These are phyloP conservation scores for Myotis vivesi DNA, from an alignment of 2,797 vertebrate species.

Conservation along the genomic window DNA sequence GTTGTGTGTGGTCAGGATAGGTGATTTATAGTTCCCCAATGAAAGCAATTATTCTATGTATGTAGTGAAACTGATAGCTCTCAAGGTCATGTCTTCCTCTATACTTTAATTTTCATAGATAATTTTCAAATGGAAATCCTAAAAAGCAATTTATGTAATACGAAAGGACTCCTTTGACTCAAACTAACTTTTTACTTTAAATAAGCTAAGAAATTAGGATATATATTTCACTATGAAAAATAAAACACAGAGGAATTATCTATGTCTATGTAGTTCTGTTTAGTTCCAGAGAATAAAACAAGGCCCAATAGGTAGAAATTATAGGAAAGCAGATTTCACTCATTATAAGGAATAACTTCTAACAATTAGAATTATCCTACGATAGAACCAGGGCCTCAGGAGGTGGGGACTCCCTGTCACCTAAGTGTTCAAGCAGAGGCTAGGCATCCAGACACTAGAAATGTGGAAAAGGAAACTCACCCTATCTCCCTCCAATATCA, in stretches of 20 bases:
- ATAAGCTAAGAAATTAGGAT: constrained; percentile 33
- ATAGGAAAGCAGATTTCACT: constrained; percentile 60
- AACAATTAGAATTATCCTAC: constrained; percentile 60
- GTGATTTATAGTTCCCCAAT: not conserved
- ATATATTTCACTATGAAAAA: constrained; percentile 36
- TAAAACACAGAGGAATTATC: not conserved
- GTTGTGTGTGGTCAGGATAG: not conserved
- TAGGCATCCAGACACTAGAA: not conserved
- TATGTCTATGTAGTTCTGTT: constrained; percentile 40
- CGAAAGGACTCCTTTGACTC: not conserved
- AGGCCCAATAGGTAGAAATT: constrained; percentile 61
- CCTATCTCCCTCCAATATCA: not conserved
- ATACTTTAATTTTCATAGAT: not conserved
- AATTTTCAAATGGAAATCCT: constrained; percentile 16
- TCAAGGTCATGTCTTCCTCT: not conserved
- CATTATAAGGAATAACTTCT: constrained; percentile 57
- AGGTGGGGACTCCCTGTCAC: not conserved
- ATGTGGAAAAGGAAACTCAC: not conserved
- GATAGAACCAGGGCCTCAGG: constrained; percentile 40
- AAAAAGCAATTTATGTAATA: constrained; percentile 18
- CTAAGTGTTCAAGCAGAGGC: not conserved
- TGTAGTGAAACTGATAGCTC: not conserved
- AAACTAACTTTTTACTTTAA: constrained; percentile 32
- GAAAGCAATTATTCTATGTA: not conserved
- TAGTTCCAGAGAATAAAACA: constrained; percentile 64